A percentile compares a stretch with the other conserved stretches of the same genome.
Conservation (phyloP, 2,888 invertebrate genomes). For the Melikaiella ostensackeni region DNA sequence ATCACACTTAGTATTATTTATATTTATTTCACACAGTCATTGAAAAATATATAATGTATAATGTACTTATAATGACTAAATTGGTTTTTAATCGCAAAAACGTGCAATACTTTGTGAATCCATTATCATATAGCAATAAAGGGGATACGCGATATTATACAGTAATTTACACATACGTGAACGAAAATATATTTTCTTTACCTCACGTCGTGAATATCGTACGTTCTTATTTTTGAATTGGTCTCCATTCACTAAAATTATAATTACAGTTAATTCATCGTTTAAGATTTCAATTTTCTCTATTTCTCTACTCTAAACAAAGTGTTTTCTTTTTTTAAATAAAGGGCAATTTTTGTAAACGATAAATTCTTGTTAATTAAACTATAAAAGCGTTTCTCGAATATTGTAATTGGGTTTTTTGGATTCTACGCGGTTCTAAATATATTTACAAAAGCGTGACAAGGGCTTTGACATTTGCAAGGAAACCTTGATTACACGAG, state of each 20-base stretch:
- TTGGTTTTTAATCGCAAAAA: slow-evolving; percentile 26
- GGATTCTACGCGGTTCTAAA: background rate
- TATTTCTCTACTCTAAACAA: background rate
- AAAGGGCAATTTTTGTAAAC: background rate
- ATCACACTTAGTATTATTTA: slow-evolving; percentile 19
- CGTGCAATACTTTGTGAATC: slow-evolving; percentile 34
- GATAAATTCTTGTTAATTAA: background rate
- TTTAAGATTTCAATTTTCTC: background rate
- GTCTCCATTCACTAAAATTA: slow-evolving; percentile 18
- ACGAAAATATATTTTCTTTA: slow-evolving; percentile 25
- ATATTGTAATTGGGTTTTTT: background rate
- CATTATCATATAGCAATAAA: slow-evolving; percentile 8
- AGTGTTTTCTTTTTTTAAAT: background rate
- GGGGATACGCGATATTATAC: slow-evolving; percentile 28
- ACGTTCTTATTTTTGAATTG: slow-evolving; percentile 12
- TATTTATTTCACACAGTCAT: slow-evolving; percentile 9
- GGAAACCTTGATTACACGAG: slow-evolving; percentile 26
- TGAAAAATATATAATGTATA: slow-evolving; percentile 34
- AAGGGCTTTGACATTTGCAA: slow-evolving; percentile 2
- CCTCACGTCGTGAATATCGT: slow-evolving; percentile 1
- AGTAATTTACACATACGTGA: slow-evolving; percentile 10
- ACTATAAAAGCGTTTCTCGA: background rate
- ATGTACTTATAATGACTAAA: slow-evolving; percentile 8
- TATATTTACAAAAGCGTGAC: slow-evolving; percentile 21
- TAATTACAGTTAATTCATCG: background rate